Conservation (phyloP, 2,113 vertebrate genomes). For the Microcebus jonahi region DNA sequence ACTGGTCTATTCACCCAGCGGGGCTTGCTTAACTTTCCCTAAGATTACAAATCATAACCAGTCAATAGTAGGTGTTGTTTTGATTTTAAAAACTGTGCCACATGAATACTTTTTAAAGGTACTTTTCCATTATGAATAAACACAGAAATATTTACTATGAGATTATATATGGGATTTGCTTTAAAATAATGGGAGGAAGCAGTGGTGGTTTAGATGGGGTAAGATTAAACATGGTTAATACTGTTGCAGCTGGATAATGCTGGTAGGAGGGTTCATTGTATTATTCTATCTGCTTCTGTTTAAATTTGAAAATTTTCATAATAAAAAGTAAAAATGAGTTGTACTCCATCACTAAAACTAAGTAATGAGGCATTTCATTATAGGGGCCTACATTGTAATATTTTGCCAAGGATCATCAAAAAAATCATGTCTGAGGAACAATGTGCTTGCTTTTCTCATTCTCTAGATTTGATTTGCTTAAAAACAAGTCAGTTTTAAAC, state of each 20-base stretch:
- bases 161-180: neutral
- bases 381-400: neutral
- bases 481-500: neutral
- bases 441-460: neutral
- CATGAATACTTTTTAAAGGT: neutral
- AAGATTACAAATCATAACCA: constrained; percentile 26
- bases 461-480: neutral
- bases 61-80: neutral
- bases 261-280: neutral
- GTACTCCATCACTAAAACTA: neutral
- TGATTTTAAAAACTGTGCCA: neutral
- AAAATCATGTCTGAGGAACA: neutral
- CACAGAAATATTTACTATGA: neutral
- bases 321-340: constrained; percentile 15
- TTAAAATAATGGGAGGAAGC: neutral
- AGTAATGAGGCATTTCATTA: neutral
- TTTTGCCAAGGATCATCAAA: neutral
- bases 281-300: neutral
- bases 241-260: neutral
- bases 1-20: neutral
- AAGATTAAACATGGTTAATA: neutral
- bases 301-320: neutral
- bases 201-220: neutral
- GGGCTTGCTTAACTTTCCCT: constrained; percentile 24
- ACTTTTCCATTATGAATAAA: neutral